These are phyloP conservation scores for Leptopterna dolabrata DNA, from an alignment of 2,888 invertebrate genomes.

Conservation along the genomic window DNA sequence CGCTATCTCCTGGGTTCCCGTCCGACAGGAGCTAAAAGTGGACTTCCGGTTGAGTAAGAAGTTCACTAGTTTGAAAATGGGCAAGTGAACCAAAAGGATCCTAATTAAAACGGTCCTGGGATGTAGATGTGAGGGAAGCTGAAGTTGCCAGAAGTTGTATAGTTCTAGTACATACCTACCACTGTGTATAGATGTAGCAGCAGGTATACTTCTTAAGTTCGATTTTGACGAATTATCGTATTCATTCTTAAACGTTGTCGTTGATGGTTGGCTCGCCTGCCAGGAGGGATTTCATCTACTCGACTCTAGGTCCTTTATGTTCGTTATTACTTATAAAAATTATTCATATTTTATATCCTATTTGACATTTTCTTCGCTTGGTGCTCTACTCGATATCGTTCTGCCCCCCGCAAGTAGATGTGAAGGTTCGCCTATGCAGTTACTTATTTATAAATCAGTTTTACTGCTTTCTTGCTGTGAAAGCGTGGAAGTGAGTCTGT, in stretches of 20 bases:
- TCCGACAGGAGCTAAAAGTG: not conserved
- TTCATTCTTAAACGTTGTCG: too few relatives aligned
- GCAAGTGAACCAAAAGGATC: not conserved
- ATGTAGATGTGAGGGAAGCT: too few relatives aligned
- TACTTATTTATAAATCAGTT: constrained; percentile 14
- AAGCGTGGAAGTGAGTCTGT: not conserved
- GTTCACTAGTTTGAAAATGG: not conserved
- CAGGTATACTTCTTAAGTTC: too few relatives aligned
- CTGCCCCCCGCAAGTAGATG: not conserved
- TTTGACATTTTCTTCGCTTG: not conserved
- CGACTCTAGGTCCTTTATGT: too few relatives aligned
- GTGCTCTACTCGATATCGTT: not conserved
- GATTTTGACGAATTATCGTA: too few relatives aligned
- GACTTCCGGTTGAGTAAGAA: not conserved
- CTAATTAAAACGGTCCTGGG: too few relatives aligned
- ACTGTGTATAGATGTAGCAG: too few relatives aligned
- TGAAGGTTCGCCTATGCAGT: constrained; percentile 14
- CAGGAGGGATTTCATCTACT: too few relatives aligned
- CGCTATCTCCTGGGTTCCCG: not conserved
- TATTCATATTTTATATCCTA: not conserved
- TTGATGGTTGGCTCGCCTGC: too few relatives aligned
- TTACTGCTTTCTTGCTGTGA: not conserved
- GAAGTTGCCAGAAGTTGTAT: too few relatives aligned
- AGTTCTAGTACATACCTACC: too few relatives aligned
- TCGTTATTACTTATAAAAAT: too few relatives aligned